Percentiles rank a stretch among this genome's conserved stretches.
phyloP scores from a whole-genome alignment of 2,888 invertebrate species.

The Pardosa pseudoannulata region DNA sequence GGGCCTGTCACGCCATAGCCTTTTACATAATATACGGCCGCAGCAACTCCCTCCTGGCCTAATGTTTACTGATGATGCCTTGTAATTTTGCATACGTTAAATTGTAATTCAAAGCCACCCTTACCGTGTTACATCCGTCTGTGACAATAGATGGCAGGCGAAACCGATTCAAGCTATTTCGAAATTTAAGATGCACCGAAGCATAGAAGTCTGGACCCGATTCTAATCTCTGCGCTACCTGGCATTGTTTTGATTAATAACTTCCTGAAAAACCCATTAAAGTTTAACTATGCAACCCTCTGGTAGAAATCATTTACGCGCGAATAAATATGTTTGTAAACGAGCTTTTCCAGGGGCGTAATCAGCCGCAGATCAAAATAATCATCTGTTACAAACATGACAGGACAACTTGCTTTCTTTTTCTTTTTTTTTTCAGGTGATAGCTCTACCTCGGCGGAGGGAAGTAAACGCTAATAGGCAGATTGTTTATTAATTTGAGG shows the following conservation, averaged over 20 bases:
- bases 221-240: constrained; percentile 11
- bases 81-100: constrained; percentile 1
- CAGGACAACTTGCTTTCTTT: background rate
- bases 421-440: background rate
- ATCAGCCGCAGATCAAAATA: background rate
- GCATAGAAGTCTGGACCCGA: background rate
- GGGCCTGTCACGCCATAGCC: background rate
- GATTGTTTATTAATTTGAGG: background rate
- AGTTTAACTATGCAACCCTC: background rate
- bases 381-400: background rate
- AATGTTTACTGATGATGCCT: constrained; percentile 6
- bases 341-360: background rate
- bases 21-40: background rate
- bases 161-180: background rate
- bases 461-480: too few species aligned
- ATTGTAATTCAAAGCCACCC: background rate
- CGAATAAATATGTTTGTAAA: background rate
- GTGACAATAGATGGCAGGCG: background rate
- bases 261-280: constrained; percentile 18
- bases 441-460: too few species aligned
- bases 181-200: constrained; percentile 1
- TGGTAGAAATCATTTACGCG: background rate
- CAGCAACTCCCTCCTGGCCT: background rate
- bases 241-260: constrained; percentile 16
- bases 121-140: background rate